Conservation (phyloP, 2,113 vertebrate species). For the Trematomus loennbergii region DNA sequence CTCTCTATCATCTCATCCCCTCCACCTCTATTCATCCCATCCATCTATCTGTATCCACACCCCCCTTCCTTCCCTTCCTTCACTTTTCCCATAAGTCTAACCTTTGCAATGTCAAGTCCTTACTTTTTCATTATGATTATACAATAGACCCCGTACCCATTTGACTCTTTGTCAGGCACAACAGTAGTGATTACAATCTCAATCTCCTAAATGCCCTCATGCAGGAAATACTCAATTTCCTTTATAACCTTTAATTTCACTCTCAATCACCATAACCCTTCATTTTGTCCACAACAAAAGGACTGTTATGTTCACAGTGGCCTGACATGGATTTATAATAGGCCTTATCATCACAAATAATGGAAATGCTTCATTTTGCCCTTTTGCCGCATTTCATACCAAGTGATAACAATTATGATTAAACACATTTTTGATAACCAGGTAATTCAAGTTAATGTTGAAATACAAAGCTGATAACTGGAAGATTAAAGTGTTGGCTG, state of each 20-base stretch:
- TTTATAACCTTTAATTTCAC: slow-evolving; percentile 73
- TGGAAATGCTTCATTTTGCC: slow-evolving; percentile 46
- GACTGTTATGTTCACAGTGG: slow-evolving; percentile 51
- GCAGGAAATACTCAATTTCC: slow-evolving; percentile 65
- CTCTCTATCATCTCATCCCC: slow-evolving; percentile 44
- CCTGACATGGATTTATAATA: slow-evolving; percentile 64
- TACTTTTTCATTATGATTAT: slow-evolving; percentile 66
- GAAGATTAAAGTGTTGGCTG: slow-evolving; percentile 21
- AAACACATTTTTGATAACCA: slow-evolving; percentile 31
- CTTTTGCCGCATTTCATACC: slow-evolving; percentile 29
- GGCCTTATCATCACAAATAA: slow-evolving; percentile 62
- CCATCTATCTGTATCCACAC: slow-evolving; percentile 43
- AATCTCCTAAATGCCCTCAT: slow-evolving; percentile 66
- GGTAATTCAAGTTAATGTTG: not conserved
- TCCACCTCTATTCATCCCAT: slow-evolving; percentile 31
- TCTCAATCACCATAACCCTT: slow-evolving; percentile 63
- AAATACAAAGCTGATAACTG: slow-evolving; percentile 9
- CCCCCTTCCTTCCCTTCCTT: slow-evolving; percentile 21
- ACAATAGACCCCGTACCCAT: slow-evolving; percentile 51
- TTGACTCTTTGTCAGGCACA: slow-evolving; percentile 61
- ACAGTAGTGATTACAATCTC: slow-evolving; percentile 66
- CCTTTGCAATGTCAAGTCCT: slow-evolving; percentile 72
- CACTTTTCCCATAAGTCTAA: slow-evolving; percentile 58
- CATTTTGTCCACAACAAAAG: slow-evolving; percentile 70
- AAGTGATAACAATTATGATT: slow-evolving; percentile 59